These are phyloP conservation scores for Cataglyphis livida DNA, from an alignment of 2,888 invertebrate species.

Conservation along the genomic window DNA sequence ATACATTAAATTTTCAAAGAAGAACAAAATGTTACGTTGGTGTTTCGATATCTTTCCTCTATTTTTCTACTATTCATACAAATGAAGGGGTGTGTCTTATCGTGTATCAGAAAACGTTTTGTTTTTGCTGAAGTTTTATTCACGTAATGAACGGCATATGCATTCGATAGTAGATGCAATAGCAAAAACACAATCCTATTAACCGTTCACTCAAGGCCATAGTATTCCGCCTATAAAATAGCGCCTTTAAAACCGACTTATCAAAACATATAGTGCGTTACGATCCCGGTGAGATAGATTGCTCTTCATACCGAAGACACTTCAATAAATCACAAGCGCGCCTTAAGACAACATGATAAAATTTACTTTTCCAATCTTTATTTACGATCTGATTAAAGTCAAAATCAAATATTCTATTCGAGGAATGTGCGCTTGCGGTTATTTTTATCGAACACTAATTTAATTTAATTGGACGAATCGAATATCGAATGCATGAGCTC, in stretches of 20 bases:
- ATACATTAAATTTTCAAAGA: not conserved
- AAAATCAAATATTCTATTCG: not conserved
- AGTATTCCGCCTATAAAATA: slow-evolving; percentile 64
- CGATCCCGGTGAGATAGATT: slow-evolving; percentile 8
- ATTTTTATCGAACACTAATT: not conserved
- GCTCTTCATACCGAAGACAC: not conserved
- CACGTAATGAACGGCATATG: not conserved
- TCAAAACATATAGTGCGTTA: slow-evolving; percentile 12
- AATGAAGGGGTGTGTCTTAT: not conserved
- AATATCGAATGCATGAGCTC: not conserved
- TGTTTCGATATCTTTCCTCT: not conserved
- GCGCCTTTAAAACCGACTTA: slow-evolving; percentile 47
- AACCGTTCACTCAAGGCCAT: slow-evolving; percentile 63
- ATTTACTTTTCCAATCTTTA: not conserved
- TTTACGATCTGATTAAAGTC: not conserved
- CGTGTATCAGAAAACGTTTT: not conserved
- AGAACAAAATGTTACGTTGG: not conserved
- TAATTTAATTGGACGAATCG: not conserved
- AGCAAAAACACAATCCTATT: slow-evolving; percentile 58
- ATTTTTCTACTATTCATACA: not conserved
- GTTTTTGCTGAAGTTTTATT: not conserved
- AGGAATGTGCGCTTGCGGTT: not conserved
- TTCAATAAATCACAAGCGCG: not conserved
- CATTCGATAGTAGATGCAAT: slow-evolving; percentile 8
- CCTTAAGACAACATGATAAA: not conserved